phyloP scores from a whole-genome alignment of 1,140 invertebrate species.

The Drosophila eugracilis region DNA sequence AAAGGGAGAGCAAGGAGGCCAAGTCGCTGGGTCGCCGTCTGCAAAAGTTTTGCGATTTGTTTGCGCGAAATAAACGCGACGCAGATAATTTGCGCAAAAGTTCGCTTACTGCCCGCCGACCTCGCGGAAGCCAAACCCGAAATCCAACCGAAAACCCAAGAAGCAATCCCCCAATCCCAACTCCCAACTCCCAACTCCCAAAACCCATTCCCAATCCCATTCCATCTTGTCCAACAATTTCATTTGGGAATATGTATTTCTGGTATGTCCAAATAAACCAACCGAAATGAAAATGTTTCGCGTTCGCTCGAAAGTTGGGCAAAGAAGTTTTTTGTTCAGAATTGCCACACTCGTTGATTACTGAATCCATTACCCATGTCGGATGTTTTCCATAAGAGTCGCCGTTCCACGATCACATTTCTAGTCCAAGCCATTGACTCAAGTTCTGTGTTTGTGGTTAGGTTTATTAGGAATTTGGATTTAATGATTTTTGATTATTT shows the following conservation, averaged over 20 bases:
- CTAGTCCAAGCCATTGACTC: too few species aligned
- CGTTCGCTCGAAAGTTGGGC: slow-evolving; percentile 29
- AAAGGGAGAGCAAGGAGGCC: slow-evolving; percentile 11
- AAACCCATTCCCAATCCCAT: background rate
- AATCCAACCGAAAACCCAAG: background rate
- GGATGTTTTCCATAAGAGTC: too few species aligned
- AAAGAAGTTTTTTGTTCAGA: slow-evolving; percentile 14
- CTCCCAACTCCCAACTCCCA: background rate
- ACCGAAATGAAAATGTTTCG: slow-evolving; percentile 43
- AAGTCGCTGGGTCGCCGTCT: slow-evolving; percentile 59
- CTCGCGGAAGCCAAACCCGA: slow-evolving; percentile 6
- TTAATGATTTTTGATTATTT: too few species aligned
- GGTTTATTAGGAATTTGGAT: too few species aligned
- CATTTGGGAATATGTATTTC: slow-evolving; percentile 45
- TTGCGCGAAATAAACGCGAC: slow-evolving; percentile 82
- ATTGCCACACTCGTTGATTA: slow-evolving; percentile 17
- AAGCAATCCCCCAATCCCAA: background rate
- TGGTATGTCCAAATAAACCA: slow-evolving; percentile 42
- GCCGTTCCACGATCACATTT: too few species aligned
- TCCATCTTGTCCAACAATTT: slow-evolving; percentile 46
- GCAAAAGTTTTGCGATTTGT: slow-evolving; percentile 79
- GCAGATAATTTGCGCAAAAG: slow-evolving; percentile 81
- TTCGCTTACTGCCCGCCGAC: slow-evolving; percentile 28
- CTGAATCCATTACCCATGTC: slow-evolving; percentile 16
- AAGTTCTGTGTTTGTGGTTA: too few species aligned